A percentile compares a stretch with the other conserved stretches of the same genome.
phyloP scores from a whole-genome alignment of 2,113 vertebrate genomes.

The western clawed frog (Xenopus tropicalis) region UCB_Xtro_10.0 CM004449.2:101874501-101875000 shows the following conservation, averaged over 20 bases:
- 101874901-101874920: background rate
- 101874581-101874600: constrained; percentile 14
- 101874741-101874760: background rate
- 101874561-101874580: constrained; percentile 2
- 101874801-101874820: constrained; percentile 13
- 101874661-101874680: constrained; percentile 29
- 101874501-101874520: constrained; percentile 7
- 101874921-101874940: constrained; percentile 16
- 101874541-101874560: constrained; percentile 22
- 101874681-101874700: constrained; percentile 29
- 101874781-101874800: constrained; percentile 4
- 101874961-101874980: background rate
- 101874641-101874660: background rate
- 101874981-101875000: background rate
- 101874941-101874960: constrained; percentile 6
- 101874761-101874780: constrained; percentile 1
- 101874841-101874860: constrained; percentile 10
- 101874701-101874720: background rate
- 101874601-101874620: background rate
- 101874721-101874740: constrained; percentile 23
- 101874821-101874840: background rate
- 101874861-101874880: background rate
- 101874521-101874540: constrained; percentile 4
- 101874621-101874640: constrained; percentile 15
- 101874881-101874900: background rate